Conservation (phyloP, 2,797 vertebrate species). For the Anguilla marmorata region DNA sequence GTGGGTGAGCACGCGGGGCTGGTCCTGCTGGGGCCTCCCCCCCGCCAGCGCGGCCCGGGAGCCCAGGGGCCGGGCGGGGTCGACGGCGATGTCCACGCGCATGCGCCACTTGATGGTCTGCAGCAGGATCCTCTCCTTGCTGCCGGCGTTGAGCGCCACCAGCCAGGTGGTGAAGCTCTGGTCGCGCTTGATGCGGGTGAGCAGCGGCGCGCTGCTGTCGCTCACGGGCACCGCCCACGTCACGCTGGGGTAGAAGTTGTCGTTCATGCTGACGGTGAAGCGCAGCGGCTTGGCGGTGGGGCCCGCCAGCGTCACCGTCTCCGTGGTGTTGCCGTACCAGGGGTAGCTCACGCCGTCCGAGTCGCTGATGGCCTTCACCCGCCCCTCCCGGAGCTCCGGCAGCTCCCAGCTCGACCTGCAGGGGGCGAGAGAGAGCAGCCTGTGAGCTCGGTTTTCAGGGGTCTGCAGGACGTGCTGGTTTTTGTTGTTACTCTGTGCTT, state of each 20-base stretch:
- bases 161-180: conserved; percentile 99
- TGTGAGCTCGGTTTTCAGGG: background rate
- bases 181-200: conserved; percentile 94
- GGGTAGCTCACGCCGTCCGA: conserved; percentile 98
- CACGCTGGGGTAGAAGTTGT: conserved; percentile 98
- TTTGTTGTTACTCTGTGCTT: background rate
- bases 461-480: no score
- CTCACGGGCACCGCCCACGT: conserved; percentile 98
- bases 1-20: conserved; percentile 88
- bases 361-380: conserved; percentile 96
- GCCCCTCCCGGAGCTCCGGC: conserved; percentile 89
- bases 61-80: conserved; percentile 87
- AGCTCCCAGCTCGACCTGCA: conserved; percentile 97
- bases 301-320: conserved; percentile 91
- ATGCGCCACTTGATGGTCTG: conserved; percentile 99
- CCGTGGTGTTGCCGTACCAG: conserved; percentile 98
- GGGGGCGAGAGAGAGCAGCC: conserved; percentile 6
- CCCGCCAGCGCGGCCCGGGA: conserved; percentile 88
- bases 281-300: conserved; percentile 92
- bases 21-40: conserved; percentile 86
- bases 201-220: conserved; percentile 89
- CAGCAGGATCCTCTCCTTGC: conserved; percentile 91
- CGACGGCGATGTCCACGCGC: conserved; percentile 91
- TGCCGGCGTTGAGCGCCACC: conserved; percentile 92
- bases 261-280: conserved; percentile 97